phyloP scores from a whole-genome alignment of 2,888 invertebrate species.

The Drosophila kambysellisi region DNA sequence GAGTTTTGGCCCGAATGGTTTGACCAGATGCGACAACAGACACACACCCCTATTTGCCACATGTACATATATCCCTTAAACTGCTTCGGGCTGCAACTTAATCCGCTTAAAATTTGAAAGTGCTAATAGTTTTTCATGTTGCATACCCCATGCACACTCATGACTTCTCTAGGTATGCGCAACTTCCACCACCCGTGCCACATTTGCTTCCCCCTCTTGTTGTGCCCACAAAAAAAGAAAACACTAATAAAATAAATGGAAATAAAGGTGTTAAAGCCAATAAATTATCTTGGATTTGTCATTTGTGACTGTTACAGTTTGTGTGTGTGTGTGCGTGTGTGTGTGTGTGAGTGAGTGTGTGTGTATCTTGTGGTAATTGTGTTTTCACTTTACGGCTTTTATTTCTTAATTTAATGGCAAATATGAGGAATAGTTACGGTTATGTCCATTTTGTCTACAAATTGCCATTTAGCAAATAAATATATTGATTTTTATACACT shows the following conservation, averaged over 20 bases:
- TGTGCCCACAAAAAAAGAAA: constrained; percentile 5
- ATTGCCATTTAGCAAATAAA: neutral
- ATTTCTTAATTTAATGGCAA: constrained; percentile 34
- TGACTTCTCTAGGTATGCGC: constrained; percentile 60
- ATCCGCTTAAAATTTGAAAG: constrained; percentile 77
- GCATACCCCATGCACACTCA: constrained; percentile 44
- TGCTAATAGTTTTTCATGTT: constrained; percentile 77
- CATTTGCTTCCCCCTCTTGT: constrained; percentile 21
- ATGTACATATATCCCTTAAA: constrained; percentile 43
- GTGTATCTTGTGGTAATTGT: constrained; percentile 40
- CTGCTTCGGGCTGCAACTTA: constrained; percentile 43
- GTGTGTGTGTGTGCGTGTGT: constrained; percentile 25
- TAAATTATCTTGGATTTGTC: constrained; percentile 78
- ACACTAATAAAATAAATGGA: neutral
- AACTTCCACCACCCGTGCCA: constrained; percentile 38
- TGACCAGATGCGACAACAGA: constrained; percentile 65
- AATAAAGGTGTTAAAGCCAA: constrained; percentile 80
- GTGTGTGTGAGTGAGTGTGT: constrained; percentile 24
- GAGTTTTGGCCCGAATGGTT: constrained; percentile 54
- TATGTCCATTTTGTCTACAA: neutral
- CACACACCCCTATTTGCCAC: constrained; percentile 32
- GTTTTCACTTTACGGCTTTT: constrained; percentile 51
- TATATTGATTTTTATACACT: neutral
- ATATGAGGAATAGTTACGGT: neutral
- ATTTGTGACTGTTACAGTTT: constrained; percentile 40